Conservation (phyloP, 2,888 invertebrate genomes). For the Charanyca ferruginea region DNA sequence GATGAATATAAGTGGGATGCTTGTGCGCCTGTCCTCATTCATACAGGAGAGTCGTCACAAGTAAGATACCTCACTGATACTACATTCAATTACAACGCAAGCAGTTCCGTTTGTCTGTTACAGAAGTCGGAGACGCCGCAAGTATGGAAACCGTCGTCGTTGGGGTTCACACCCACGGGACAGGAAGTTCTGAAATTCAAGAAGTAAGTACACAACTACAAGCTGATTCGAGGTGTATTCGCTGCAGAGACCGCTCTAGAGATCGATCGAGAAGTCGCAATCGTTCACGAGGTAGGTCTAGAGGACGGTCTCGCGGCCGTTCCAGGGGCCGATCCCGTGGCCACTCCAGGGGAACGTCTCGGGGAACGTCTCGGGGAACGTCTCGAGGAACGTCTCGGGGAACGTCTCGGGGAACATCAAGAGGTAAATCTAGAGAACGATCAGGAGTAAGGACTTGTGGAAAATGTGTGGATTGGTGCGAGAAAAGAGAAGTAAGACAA, state of each 20-base stretch:
- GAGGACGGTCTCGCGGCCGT: constrained; percentile 13
- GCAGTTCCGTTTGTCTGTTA: constrained; percentile 51
- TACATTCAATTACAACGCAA: constrained; percentile 2
- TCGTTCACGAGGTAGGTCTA: constrained; percentile 24
- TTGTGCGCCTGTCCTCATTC: constrained; percentile 12
- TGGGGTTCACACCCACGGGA: constrained; percentile 16
- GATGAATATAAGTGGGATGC: constrained; percentile 21
- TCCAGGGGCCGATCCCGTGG: constrained; percentile 22
- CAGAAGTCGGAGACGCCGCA: constrained; percentile 25
- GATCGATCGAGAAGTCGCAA: constrained; percentile 19
- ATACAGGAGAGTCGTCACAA: constrained; percentile 1
- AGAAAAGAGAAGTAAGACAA: constrained; percentile 5
- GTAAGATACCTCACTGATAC: constrained; percentile 16
- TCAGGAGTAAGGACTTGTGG: constrained; percentile 17
- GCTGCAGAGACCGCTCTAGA: constrained; percentile 41
- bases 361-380: not conserved
- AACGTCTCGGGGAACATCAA: constrained; percentile 24
- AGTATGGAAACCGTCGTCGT: constrained; percentile 46
- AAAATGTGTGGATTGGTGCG: constrained; percentile 40
- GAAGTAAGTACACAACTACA: constrained; percentile 25
- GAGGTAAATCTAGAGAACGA: constrained; percentile 27
- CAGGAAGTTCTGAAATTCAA: constrained; percentile 24
- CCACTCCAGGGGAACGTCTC: constrained; percentile 18
- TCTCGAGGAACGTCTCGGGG: constrained; percentile 19
- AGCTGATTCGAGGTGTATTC: constrained; percentile 31